These are phyloP conservation scores for Daktulosphaira vitifoliae DNA, from an alignment of 1,140 invertebrate genomes.

Conservation along the genomic window DNA sequence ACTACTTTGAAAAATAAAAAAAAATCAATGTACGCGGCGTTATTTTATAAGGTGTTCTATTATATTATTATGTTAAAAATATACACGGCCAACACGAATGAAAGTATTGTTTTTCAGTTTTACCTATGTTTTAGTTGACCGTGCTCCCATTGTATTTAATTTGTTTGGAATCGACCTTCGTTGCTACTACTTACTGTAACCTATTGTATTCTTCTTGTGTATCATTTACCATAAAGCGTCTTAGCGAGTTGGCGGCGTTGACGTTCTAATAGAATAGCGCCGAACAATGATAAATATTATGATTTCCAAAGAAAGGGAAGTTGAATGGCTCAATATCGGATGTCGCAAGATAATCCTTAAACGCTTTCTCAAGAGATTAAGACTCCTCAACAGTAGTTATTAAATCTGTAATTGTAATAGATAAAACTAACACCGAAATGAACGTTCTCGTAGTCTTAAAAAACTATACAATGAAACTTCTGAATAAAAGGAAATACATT, in stretches of 20 bases:
- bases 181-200: not conserved
- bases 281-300: slow-evolving; percentile 1
- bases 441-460: no score
- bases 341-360: no score
- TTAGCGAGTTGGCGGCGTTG: not conserved
- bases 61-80: not conserved
- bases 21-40: no score
- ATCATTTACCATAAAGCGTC: slow-evolving; percentile 22
- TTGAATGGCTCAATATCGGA: no score
- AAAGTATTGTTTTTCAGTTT: slow-evolving; percentile 16
- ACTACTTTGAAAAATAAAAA: no score
- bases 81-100: not conserved
- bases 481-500: no score
- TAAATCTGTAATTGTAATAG: no score
- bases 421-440: no score
- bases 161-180: slow-evolving; percentile 23
- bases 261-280: slow-evolving; percentile 9
- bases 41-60: no score
- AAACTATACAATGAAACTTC: no score
- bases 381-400: no score
- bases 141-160: slow-evolving; percentile 23
- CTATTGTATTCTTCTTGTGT: slow-evolving; percentile 14
- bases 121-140: slow-evolving; percentile 6
- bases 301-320: slow-evolving; percentile 18
- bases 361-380: no score